Base-by-base conservation (phyloP, 2,797 vertebrate species). In the Thaleichthys pacificus region DNA sequence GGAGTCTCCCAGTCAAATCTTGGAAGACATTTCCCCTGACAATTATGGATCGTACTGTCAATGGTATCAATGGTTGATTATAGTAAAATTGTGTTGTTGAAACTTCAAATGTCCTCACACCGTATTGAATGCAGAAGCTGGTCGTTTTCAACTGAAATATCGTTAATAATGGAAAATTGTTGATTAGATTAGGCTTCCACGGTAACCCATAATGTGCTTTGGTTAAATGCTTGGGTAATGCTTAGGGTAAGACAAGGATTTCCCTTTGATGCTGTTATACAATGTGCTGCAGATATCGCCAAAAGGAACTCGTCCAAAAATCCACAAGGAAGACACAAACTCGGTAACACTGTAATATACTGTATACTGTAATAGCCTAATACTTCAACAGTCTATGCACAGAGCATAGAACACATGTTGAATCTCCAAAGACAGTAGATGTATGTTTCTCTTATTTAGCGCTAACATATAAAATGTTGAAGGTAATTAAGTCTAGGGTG, bases 261-360 rank as follows among this genome's bases (percentile, higher is more conserved):
- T 65, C 38, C 61, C 66, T 60, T 71, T 69, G 62, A 58, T 75
- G 56, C 24, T 68, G 38, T 35, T 67, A 35, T 61, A 57, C 26
- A 22, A 26, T 67, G 17, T 60, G 60, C 62, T 72, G 62, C 32
- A 70, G 42, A 73, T 38, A 60, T 32, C 38, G 47, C 42, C 26
- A 51, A 61, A 47, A 61, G n/a, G 60, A 51, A 62, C 61, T 75
- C 11, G 32, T 63, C 22, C 66, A 63, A 72, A 70, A 63, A 72
- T 77, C 76, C 47, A 61, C 66, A 68, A 66, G 61, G 61, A 62
- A 72, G 24, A 57, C 47, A 57, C 65, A 24, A 24, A 15, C 19
- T 15, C 5, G 12, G 64, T 66, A 35, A 70, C 73, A 69, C 63
- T 62, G 42, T 75, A 71, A 64, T 63, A 70, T 47, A 47, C 42